Base-by-base conservation (phyloP, 2,888 invertebrate species). In the Lordiphosa andalusiaca region DNA sequence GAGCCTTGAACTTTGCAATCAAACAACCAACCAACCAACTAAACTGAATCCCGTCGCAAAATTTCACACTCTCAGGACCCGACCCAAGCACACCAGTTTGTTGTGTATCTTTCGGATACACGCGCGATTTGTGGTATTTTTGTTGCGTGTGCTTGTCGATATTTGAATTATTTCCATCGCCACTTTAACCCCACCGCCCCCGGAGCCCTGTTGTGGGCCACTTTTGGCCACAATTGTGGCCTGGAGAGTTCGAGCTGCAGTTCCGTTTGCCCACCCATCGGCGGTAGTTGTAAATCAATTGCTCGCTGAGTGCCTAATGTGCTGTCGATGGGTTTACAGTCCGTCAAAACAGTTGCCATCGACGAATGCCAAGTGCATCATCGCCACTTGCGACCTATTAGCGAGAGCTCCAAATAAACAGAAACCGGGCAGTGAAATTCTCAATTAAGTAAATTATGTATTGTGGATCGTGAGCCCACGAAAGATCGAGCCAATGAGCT, bases 301-400 rank as follows among this genome's bases (percentile, higher is more conserved):
- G 74, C 71, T 66, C 71, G 73, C 62, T 58, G 73, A 73, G 70
- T 73, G 78, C 63, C 73, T 73, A 73, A 80, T 80, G 66, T 69
- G 75, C 78, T 82, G 84, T 67, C 75, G 78, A 82, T 77, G 67
- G 82, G 65, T 78, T 78, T 82, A 82, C 84, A 82, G 63, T 84
- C 82, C 78, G 78, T 82, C 84, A 84, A 78, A 84, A 84, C 78
- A 68, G 66, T 72, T 68, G 48, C 67, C 72, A 59, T 62, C 48
- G 54, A 38, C 54, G 36, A 36, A 12, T 16, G 35, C 54, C 30
- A 49, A 54, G 48, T 50, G 49, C 63, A 47, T 54, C 63, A 46
- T 46, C 40, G 54, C 48, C 62, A 61, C 49, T 53, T 62, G 62
- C 61, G 62, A 62, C 62, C 62, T 62, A 62, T 54, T 62, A 62